phyloP scores from a whole-genome alignment of 2,797 vertebrate genomes.

The Melanogrammus aeglefinus region DNA sequence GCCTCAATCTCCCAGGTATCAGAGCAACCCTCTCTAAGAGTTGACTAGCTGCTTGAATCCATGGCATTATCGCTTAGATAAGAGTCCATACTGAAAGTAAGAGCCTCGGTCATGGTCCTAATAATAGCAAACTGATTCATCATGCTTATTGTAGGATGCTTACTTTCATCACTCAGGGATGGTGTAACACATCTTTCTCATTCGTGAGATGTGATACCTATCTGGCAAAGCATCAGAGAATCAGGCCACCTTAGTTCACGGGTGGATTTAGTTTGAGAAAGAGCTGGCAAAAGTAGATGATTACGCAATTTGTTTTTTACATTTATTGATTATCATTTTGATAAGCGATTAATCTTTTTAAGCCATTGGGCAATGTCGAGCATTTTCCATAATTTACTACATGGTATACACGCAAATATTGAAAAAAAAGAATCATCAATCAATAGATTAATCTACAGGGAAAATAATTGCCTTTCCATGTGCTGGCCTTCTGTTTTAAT shows the following conservation, averaged over 20 bases:
- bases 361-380: not conserved
- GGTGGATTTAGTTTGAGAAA: not conserved
- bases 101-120: not conserved
- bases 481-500: not conserved
- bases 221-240: not conserved
- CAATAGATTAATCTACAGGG: not conserved
- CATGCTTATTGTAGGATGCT: not conserved
- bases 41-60: not conserved
- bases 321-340: not conserved
- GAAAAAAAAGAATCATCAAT: not conserved
- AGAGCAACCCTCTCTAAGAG: not conserved
- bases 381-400: not conserved
- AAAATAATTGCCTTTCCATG: not conserved
- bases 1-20: not conserved
- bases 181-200: not conserved
- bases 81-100: not conserved
- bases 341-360: not conserved
- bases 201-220: not conserved
- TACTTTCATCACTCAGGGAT: not conserved
- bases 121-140: not conserved
- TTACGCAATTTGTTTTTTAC: not conserved
- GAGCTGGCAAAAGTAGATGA: not conserved
- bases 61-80: not conserved
- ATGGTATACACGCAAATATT: not conserved
- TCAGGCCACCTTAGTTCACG: not conserved